Evolutionary conservation across 2,888 invertebrate genomes (phyloP), one percentile per base, ranked within the genome.

Genomic region (Luffia ferchaultella): DNA sequence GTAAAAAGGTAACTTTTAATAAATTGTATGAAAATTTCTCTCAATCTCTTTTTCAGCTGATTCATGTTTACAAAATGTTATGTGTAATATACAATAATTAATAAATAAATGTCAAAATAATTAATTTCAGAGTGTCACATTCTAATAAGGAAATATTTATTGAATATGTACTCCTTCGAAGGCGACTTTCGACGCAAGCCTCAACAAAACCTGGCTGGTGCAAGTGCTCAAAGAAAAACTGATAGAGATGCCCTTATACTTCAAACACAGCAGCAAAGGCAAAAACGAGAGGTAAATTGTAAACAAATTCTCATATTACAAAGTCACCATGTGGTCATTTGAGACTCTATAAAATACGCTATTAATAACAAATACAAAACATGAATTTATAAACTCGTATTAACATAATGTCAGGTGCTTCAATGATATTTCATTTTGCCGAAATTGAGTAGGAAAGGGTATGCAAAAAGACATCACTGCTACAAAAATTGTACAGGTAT

Each of bases 171-270:
- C 73, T 87, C 92, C 64, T 97, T 97, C 70, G 96, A 97, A 73
- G 97, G 97, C 51, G 93, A 96, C 70, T 94, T 92, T 70, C 89
- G 93, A 64, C 87, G 92, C 48, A 91, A 89, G 72, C 97, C 97
- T 7, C 89, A 92, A 64, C 97, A 97, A 77, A 96, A 93, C 74
- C 85, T 97, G 59, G 91, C 95, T 53, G 97, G 97, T 53, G 92
- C 91, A n/a, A 93, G 93, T 65, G 86, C 86, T 51, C 87, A 89
- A 57, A 88, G 91, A 55, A 90, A 84, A 57, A 85, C 84, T 55
- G 86, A 88, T 62, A 79, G 88, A 52, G 91, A 93, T 63, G 86
- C 88, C 49, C 76, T 95, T 48, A 84, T 97, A 55, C 88, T 90
- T 52, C 91, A 93, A 68, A 92, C 93, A 45, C 95, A 95, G 64